Evolutionary conservation across 2,113 vertebrate genomes (phyloP).

Genomic region (Dipodomys ordii): DNA sequence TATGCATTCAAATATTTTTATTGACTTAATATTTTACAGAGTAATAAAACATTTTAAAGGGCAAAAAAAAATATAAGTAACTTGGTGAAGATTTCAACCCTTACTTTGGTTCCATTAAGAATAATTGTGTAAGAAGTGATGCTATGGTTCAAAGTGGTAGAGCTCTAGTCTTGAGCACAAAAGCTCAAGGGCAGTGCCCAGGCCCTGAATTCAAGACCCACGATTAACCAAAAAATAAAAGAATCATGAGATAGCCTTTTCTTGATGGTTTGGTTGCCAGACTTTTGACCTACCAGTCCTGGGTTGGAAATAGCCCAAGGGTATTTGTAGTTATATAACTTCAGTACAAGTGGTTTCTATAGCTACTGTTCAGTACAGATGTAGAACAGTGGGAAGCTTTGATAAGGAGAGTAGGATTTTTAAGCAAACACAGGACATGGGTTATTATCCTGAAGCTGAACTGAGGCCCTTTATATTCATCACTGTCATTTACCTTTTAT

Average conservation of each 20-base stretch:
- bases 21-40: constrained; percentile 35
- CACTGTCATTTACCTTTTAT: constrained; percentile 54
- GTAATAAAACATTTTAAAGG: not conserved
- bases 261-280: constrained; percentile 69
- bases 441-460: constrained; percentile 81
- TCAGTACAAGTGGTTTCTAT: constrained; percentile 84
- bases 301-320: constrained; percentile 73
- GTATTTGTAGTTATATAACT: constrained; percentile 84
- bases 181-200: too few relatives aligned
- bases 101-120: constrained; percentile 56
- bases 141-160: too few relatives aligned
- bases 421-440: constrained; percentile 81
- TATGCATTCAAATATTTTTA: not conserved
- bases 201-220: too few relatives aligned
- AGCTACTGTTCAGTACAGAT: constrained; percentile 85
- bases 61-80: not conserved
- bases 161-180: too few relatives aligned
- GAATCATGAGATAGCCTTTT: not conserved
- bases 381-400: constrained; percentile 80
- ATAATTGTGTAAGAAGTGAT: constrained; percentile 2
- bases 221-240: too few relatives aligned
- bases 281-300: constrained; percentile 78
- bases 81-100: constrained; percentile 32
- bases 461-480: constrained; percentile 59
- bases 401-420: constrained; percentile 80